These are phyloP conservation scores for Syngnathoides biaculeatus DNA, from an alignment of 2,113 vertebrate species.

Conservation along the genomic window DNA sequence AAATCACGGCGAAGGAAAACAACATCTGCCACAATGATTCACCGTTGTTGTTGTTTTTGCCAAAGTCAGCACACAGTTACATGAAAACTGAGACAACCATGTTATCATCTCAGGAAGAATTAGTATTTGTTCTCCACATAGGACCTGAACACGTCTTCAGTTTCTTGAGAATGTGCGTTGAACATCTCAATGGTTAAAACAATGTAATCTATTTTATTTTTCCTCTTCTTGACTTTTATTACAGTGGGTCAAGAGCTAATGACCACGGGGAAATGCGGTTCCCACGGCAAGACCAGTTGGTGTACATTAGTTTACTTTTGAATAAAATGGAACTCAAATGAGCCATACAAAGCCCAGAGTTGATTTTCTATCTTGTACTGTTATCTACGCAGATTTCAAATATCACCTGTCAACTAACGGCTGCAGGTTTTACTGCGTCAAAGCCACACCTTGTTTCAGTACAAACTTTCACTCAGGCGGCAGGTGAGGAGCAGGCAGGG, in stretches of 20 bases:
- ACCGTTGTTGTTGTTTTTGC: no score
- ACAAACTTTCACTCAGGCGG: background rate
- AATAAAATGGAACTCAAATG: background rate
- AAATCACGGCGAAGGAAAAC: no score
- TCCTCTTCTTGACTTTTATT: background rate
- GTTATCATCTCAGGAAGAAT: no score
- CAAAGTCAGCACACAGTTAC: no score
- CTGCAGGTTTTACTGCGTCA: background rate
- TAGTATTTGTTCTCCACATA: no score
- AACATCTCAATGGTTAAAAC: background rate
- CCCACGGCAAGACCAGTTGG: background rate
- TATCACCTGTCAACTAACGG: constrained; percentile 43
- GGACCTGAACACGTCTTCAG: background rate
- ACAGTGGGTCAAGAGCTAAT: background rate
- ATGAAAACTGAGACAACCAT: no score
- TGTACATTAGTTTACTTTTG: background rate
- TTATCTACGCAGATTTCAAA: constrained; percentile 46
- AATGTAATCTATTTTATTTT: background rate
- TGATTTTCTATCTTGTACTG: constrained; percentile 17
- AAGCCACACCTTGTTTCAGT: background rate
- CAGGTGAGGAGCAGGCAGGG: constrained; percentile 46
- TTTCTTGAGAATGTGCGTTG: background rate
- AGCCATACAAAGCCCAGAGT: constrained; percentile 19
- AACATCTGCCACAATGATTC: no score
- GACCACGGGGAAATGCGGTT: background rate